These are phyloP conservation scores for Dermolepida albohirtum DNA, from an alignment of 2,888 invertebrate species.

Conservation along the genomic window DNA sequence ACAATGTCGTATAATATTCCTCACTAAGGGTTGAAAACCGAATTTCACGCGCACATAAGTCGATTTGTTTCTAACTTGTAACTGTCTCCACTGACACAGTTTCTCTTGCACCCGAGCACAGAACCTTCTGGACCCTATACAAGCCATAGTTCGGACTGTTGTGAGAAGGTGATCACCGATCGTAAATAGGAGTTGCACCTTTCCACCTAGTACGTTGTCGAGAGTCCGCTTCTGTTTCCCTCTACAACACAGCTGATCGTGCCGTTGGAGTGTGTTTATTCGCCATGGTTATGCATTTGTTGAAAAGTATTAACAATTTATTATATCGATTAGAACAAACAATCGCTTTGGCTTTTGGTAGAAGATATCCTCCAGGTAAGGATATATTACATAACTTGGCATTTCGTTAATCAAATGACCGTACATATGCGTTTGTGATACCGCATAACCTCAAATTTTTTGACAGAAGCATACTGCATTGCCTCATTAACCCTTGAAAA, in stretches of 20 bases:
- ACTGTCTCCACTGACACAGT: constrained; percentile 83
- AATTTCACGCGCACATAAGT: constrained; percentile 76
- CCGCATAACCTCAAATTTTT: constrained; percentile 48
- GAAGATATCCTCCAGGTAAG: constrained; percentile 67
- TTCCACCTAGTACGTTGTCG: constrained; percentile 53
- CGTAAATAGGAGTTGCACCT: constrained; percentile 53
- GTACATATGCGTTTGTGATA: constrained; percentile 1
- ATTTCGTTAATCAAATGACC: constrained; percentile 10
- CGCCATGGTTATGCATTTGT: constrained; percentile 46
- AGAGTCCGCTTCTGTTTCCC: constrained; percentile 41
- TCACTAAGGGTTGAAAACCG: constrained; percentile 69
- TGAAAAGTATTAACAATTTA: constrained; percentile 55
- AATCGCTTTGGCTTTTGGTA: constrained; percentile 59
- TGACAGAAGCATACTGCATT: constrained; percentile 58
- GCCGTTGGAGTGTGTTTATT: constrained; percentile 13
- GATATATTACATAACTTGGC: constrained; percentile 45
- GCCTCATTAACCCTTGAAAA: constrained; percentile 47
- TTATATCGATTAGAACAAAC: constrained; percentile 65
- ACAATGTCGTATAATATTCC: constrained; percentile 63
- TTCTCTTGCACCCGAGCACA: constrained; percentile 85
- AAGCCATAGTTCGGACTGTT: constrained; percentile 85
- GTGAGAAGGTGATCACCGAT: constrained; percentile 65
- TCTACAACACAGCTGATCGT: constrained; percentile 46
- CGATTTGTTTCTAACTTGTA: constrained; percentile 74
- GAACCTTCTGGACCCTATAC: constrained; percentile 84